Evolutionary conservation across 1,140 invertebrate genomes (phyloP).

Genomic region (Goniozus legneri): DNA sequence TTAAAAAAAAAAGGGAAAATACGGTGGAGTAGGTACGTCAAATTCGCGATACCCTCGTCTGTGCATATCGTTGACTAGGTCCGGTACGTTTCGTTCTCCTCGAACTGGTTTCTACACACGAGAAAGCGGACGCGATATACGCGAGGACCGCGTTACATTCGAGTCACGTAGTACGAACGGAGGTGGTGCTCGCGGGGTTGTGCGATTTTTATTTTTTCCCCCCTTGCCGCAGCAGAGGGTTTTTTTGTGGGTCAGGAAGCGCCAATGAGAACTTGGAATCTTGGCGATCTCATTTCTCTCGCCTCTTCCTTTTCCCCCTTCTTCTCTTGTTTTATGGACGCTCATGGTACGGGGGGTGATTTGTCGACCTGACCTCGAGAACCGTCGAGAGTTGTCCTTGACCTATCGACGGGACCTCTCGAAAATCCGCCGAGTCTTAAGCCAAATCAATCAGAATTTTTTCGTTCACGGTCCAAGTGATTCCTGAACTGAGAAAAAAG

Average conservation of each 20-base stretch:
- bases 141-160: conserved; percentile 11
- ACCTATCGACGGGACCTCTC: conserved; percentile 49
- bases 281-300: conserved; percentile 4
- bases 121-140: too few species aligned
- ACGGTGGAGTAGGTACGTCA: too few species aligned
- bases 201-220: conserved; percentile 17
- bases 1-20: too few species aligned
- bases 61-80: too few species aligned
- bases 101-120: too few species aligned
- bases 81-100: too few species aligned
- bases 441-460: too few species aligned
- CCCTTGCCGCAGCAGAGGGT: too few species aligned
- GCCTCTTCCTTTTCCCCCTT: conserved; percentile 2
- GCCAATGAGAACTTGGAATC: conserved; percentile 2
- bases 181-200: conserved; percentile 10
- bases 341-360: conserved; percentile 49
- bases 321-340: conserved; percentile 17
- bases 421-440: too few species aligned
- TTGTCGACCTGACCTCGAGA: conserved; percentile 53
- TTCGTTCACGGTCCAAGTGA: too few species aligned
- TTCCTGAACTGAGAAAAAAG: too few species aligned
- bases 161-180: conserved; percentile 19
- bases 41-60: too few species aligned
- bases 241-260: conserved; percentile 19
- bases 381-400: conserved; percentile 50